Evolutionary conservation across 2,113 vertebrate genomes (phyloP), one percentile per base, ranked within the genome.

Genomic region (Pyxicephalus adspersus): DNA sequence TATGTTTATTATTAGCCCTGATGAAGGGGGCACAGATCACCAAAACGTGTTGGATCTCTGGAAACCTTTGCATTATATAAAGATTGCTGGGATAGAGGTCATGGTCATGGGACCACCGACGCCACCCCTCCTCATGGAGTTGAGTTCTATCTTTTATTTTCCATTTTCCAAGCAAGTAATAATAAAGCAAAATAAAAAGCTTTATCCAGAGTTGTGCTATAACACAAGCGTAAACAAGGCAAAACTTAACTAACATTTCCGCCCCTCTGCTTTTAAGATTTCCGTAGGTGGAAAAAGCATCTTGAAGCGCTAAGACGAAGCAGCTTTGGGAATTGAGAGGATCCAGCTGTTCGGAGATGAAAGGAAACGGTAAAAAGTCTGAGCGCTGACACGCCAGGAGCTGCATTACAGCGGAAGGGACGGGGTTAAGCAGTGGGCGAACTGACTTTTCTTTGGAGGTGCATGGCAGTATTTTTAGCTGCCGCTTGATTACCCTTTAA

Each of bases 351-450:
- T 19, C 11, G 0, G 23, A 64, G 60, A 64, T 77, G 25, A 54
- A 52, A 76, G 29, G 26, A 61, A 29, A 8, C 16, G 0, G 19
- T 50, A 64, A 51, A 22, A 64, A 2, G 7, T 28, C 15, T 28
- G 9, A 76, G 60, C 23, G n/a, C n/a, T 38, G 4, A 38, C 31
- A 6, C 20, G n/a, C n/a, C n/a, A n/a, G n/a, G n/a, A n/a, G 29
- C 23, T 25, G 3, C 25, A 31, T 64, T 65, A 52, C 11, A 31
- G 8, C 4, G 22, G 26, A 29, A 16, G 29, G n/a, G 8, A 28
- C 9, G 23, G 31, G 77, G 65, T 80, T 80, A 70, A 70, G 6
- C 64, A 60, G 64, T 58, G 65, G 77, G 64, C 60, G 77, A 70
- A 38, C 16, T 38, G 55, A 28, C 65, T 23, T 31, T 19, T 17